These are phyloP conservation scores for Halichoeres trimaculatus DNA, from an alignment of 2,113 vertebrate species.

Conservation along the genomic window DNA sequence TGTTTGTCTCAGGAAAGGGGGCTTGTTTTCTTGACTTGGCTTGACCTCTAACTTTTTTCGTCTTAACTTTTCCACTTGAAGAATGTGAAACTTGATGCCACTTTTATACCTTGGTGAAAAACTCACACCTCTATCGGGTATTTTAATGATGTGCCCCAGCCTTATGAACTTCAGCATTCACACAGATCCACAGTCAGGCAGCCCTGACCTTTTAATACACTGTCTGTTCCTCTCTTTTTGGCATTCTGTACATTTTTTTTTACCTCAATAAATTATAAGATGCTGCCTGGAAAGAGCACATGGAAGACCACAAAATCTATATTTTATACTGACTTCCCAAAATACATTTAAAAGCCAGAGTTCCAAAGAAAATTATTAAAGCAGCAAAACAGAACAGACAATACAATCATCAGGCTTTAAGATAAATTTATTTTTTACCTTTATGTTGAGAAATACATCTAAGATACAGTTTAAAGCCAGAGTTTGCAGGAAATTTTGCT, in stretches of 20 bases:
- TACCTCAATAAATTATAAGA: not conserved
- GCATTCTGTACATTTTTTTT: not conserved
- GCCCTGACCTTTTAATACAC: not conserved
- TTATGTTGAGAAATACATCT: not conserved
- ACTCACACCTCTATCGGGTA: conserved; percentile 52
- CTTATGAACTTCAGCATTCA: conserved; percentile 17
- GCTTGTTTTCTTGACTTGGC: conserved; percentile 84
- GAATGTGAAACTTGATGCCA: conserved; percentile 78
- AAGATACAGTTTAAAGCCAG: not conserved
- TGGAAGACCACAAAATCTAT: not conserved
- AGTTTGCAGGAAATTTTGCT: too few species aligned
- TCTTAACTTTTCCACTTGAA: conserved; percentile 74
- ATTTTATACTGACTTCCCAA: not conserved
- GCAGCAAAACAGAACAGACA: not conserved
- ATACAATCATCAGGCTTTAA: not conserved
- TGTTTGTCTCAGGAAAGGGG: conserved; percentile 83
- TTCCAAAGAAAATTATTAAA: not conserved
- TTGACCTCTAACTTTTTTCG: conserved; percentile 77
- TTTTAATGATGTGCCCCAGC: conserved; percentile 53
- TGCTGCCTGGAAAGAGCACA: conserved; percentile 1
- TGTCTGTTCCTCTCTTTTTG: not conserved
- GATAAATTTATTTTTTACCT: too few species aligned
- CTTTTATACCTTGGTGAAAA: conserved; percentile 76
- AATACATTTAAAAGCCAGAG: not conserved
- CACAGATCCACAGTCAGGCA: not conserved